A percentile compares a stretch with the other conserved stretches of the same genome.
Evolutionary conservation across 35 echinoderm and acorn worm genomes (phyloP).

Genomic region (Ophioderma brevispina): DNA sequence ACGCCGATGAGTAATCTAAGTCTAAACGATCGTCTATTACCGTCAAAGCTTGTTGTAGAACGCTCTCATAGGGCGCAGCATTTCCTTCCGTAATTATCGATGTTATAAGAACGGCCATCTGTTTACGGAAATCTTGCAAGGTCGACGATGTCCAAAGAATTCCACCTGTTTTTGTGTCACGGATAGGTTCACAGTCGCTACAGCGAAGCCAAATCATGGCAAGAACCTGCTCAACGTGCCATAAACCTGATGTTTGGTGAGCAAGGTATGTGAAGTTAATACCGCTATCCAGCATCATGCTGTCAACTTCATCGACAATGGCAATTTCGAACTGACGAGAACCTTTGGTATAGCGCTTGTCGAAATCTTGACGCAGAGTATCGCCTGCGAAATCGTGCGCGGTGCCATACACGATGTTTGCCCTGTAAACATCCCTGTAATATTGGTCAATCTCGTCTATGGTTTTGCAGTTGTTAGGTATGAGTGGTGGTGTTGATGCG

Average conservation of each 20-base stretch:
- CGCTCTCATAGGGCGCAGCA: neutral
- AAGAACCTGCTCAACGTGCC: neutral
- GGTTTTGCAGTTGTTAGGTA: neutral
- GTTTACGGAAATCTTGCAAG: neutral
- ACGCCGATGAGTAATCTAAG: neutral
- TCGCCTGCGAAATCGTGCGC: neutral
- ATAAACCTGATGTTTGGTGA: neutral
- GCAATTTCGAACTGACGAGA: constrained; percentile 4
- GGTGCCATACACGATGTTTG: neutral
- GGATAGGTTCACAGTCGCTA: constrained; percentile 1
- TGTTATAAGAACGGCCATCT: neutral
- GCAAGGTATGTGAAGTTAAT: neutral
- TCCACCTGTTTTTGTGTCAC: neutral
- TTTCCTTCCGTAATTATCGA: neutral
- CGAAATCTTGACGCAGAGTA: neutral
- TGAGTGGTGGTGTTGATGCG: neutral
- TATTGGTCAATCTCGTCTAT: neutral
- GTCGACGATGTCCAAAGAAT: neutral
- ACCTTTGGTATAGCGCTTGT: neutral
- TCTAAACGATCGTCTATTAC: neutral
- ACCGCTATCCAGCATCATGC: neutral
- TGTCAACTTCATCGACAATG: neutral
- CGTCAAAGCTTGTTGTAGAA: neutral
- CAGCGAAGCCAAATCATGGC: neutral
- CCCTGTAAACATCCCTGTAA: neutral